Base-by-base conservation (phyloP, 2,113 vertebrate genomes). In the Istiophorus platypterus region DNA sequence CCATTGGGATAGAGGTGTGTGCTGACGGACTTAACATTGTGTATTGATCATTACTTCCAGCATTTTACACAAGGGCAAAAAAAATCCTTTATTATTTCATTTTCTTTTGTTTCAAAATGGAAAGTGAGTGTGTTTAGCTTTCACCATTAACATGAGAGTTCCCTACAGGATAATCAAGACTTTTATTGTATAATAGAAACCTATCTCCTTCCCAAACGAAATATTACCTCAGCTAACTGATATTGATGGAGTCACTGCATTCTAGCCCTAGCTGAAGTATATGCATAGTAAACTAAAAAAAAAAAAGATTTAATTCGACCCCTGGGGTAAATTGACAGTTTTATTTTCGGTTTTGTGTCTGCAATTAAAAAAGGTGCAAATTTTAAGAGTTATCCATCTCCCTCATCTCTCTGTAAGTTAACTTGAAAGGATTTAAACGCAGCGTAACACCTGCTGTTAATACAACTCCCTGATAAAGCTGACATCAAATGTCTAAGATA, bases 401-500 rank as follows among this genome's bases (percentile, higher is more conserved):
- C 34, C 39, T 79, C 80, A 93, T 92, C 87, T 85, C 80, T 83
- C 71, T 84, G 81, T 85, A 86, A 81, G 68, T 86, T 72, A 80
- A 85, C 82, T 89, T 90, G 78, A 93, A 92, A 92, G 86, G 89
- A 87, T 92, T 89, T 89, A 74, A 89, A 91, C 18, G 2, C 54
- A 75, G 80, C 31, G 27, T 85, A 82, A 85, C 88, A 86, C 84
- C 88, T 87, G 83, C 86, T 84, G 89, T 85, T 93, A 83, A 71
- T 85, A 76, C 76, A 52, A 78, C 67, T 63, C 51, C 31, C 88
- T 39, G 88, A 92, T 90, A 85, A 90, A 89, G 82, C 83, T 72
- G 78, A 88, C 86, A 90, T 92, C 84, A 88, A 89, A 90, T 87
- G 77, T 87, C 76, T 88, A 39, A 24, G 93, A 94, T 92, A 89